phyloP scores from a whole-genome alignment of 2,797 vertebrate genomes.

The Meda fulgida region DNA sequence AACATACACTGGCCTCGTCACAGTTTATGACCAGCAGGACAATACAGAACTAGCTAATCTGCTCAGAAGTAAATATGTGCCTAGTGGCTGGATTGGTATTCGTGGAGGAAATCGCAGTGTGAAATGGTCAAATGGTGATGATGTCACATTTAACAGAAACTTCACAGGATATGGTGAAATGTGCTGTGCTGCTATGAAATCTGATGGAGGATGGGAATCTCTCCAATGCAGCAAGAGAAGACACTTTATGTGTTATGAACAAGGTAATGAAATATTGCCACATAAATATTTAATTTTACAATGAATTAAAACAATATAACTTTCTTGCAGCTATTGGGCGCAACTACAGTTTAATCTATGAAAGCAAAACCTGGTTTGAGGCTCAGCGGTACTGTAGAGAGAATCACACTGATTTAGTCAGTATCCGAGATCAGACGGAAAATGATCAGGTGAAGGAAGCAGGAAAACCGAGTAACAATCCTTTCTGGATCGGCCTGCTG shows the following conservation, averaged over 20 bases:
- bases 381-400: conserved; percentile 64
- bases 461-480: rapidly evolving
- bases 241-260: conserved; percentile 62
- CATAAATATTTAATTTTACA: not conserved
- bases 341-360: not conserved
- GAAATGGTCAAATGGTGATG: conserved; percentile 55
- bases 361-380: conserved; percentile 59
- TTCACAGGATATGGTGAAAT: rapidly evolving
- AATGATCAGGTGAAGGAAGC: rapidly evolving
- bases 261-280: conserved; percentile 50
- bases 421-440: rapidly evolving
- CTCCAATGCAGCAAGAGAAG: not conserved
- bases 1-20: not conserved
- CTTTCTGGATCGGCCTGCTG: conserved; percentile 69
- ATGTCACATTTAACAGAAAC: not conserved
- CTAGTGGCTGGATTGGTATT: conserved; percentile 58
- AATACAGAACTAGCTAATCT: rapidly evolving
- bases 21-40: not conserved
- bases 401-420: conserved; percentile 54
- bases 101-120: rapidly evolving
- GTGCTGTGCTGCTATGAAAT: not conserved
- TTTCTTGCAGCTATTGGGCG: not conserved
- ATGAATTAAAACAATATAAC: not conserved
- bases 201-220: rapidly evolving
- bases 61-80: not conserved